These are phyloP conservation scores for Popillia japonica DNA, from an alignment of 1,140 invertebrate species.

Conservation along the genomic window DNA sequence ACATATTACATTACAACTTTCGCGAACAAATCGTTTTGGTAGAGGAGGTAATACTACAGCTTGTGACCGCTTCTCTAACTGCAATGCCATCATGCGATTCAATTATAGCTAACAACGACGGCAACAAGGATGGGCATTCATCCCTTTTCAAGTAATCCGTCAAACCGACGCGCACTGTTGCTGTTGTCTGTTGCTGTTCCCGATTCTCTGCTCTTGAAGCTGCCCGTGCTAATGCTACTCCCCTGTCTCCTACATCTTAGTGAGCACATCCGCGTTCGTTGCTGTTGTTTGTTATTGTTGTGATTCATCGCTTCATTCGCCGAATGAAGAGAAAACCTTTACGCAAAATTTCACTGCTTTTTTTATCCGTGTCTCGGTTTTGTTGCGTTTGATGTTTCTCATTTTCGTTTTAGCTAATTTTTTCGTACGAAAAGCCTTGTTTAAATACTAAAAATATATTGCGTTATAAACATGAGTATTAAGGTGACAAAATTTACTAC, in stretches of 20 bases:
- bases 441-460: slow-evolving; percentile 12
- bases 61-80: slow-evolving; percentile 33
- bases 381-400: not conserved
- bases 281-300: slow-evolving; percentile 35
- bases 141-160: slow-evolving; percentile 26
- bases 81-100: slow-evolving; percentile 37
- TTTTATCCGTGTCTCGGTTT: not conserved
- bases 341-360: not conserved
- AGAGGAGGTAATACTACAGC: not conserved
- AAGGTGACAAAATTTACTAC: too few species aligned
- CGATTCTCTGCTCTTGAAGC: not conserved
- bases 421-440: not conserved
- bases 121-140: not conserved
- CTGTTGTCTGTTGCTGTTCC: not conserved
- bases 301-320: slow-evolving; percentile 25
- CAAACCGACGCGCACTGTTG: not conserved
- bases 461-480: not conserved
- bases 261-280: not conserved
- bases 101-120: slow-evolving; percentile 11
- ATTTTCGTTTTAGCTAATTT: not conserved
- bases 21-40: too few species aligned
- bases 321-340: not conserved
- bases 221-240: not conserved
- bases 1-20: too few species aligned
- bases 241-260: not conserved